Evolutionary conservation across 2,888 invertebrate genomes (phyloP).

Genomic region (Tenthredo notha): DNA sequence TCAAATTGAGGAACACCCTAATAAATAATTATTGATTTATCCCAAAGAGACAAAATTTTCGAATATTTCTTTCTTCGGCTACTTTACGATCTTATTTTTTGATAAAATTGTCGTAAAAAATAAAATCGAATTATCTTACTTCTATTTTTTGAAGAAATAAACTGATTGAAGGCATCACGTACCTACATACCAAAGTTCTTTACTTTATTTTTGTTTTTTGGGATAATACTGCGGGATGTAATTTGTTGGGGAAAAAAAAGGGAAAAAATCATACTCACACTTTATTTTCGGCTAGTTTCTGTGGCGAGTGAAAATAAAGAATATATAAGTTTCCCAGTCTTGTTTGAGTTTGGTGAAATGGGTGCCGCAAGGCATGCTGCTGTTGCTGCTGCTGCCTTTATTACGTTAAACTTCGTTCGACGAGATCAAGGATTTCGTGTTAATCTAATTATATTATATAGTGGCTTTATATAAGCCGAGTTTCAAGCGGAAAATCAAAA

Average conservation of each 20-base stretch:
- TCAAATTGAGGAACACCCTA: too few species aligned
- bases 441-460: conserved; percentile 10
- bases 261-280: background rate
- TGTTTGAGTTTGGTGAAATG: conserved; percentile 20
- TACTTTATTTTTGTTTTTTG: background rate
- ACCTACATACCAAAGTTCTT: background rate
- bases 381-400: conserved; percentile 18
- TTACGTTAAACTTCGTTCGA: background rate
- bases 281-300: background rate
- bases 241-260: background rate
- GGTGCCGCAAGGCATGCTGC: conserved; percentile 15
- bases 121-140: background rate
- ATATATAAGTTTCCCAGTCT: conserved; percentile 18
- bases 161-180: background rate
- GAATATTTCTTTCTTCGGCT: too few species aligned
- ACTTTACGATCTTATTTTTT: too few species aligned
- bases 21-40: too few species aligned
- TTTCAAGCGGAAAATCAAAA: background rate
- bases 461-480: background rate
- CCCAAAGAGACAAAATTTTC: too few species aligned
- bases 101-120: background rate
- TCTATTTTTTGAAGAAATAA: background rate
- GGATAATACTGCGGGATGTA: background rate
- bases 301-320: conserved; percentile 16
- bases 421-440: background rate